Percentiles rank a stretch among this genome's conserved stretches.
Evolutionary conservation across 2,113 vertebrate genomes (phyloP).

Genomic region (Loxodonta africana): DNA sequence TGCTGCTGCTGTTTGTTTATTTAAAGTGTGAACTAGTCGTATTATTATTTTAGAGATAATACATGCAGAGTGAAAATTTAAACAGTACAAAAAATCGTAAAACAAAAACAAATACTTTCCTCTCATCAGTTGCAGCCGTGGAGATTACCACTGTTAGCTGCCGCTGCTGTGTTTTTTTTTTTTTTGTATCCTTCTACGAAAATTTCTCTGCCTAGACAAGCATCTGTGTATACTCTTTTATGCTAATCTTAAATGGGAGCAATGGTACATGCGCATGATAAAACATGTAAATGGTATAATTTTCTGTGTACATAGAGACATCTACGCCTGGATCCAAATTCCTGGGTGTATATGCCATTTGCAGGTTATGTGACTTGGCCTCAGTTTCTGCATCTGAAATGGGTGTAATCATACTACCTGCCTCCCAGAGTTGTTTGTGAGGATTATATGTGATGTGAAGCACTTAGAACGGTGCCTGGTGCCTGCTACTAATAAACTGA

Average conservation of each 20-base stretch:
- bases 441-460: not conserved
- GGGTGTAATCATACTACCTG: not conserved
- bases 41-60: not conserved
- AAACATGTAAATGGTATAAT: not conserved
- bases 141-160: not conserved
- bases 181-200: slow-evolving; percentile 34
- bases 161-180: not conserved
- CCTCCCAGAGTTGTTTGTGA: not conserved
- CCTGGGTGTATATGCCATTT: not conserved
- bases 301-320: not conserved
- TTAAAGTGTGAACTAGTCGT: not conserved
- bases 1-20: slow-evolving; percentile 61
- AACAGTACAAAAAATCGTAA: slow-evolving; percentile 54
- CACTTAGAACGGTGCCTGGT: not conserved
- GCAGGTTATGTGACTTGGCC: not conserved
- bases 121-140: not conserved
- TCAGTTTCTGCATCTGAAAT: slow-evolving; percentile 26
- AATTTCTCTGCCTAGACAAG: not conserved
- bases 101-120: not conserved
- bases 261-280: not conserved
- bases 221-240: not conserved
- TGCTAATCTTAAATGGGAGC: not conserved
- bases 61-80: not conserved
- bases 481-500: not conserved
- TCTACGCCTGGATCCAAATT: not conserved